Evolutionary conservation across 1,140 invertebrate species (phyloP).

Genomic region (Drosophila simulans): DNA sequence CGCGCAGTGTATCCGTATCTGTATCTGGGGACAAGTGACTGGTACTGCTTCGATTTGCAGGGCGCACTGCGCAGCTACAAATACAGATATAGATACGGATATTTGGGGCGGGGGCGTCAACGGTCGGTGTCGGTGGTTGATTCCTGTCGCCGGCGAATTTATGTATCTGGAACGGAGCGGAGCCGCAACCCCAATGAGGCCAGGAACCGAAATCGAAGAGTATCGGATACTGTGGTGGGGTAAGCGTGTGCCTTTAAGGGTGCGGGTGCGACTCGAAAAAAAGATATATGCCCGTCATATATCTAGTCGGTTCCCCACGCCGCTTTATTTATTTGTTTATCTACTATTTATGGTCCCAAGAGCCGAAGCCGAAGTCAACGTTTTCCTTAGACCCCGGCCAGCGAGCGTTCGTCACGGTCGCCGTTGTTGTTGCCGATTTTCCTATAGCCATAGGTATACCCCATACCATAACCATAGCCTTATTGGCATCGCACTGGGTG

Average conservation of each 20-base stretch:
- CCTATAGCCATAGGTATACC: slow-evolving; percentile 21
- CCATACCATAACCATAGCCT: slow-evolving; percentile 17
- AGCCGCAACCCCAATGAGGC: slow-evolving; percentile 53
- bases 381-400: slow-evolving; percentile 8
- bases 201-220: slow-evolving; percentile 46
- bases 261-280: slow-evolving; percentile 32
- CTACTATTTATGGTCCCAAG: slow-evolving; percentile 73
- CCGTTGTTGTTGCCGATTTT: slow-evolving; percentile 63
- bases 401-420: slow-evolving; percentile 61
- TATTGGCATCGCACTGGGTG: slow-evolving; percentile 45
- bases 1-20: slow-evolving; percentile 14
- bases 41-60: slow-evolving; percentile 29
- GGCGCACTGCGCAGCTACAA: slow-evolving; percentile 54
- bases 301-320: slow-evolving; percentile 29
- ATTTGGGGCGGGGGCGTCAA: slow-evolving; percentile 14
- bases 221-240: slow-evolving; percentile 43
- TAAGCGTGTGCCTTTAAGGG: slow-evolving; percentile 21
- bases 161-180: slow-evolving; percentile 68
- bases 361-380: slow-evolving; percentile 25
- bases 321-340: slow-evolving; percentile 78
- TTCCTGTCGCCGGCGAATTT: slow-evolving; percentile 53
- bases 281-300: slow-evolving; percentile 75
- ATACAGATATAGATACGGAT: slow-evolving; percentile 11
- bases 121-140: slow-evolving; percentile 66
- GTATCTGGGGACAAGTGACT: slow-evolving; percentile 28